A percentile compares a stretch with the other conserved stretches of the same genome.
phyloP scores from a whole-genome alignment of 1,140 invertebrate species.

The Temnothorax longispinosus region DNA sequence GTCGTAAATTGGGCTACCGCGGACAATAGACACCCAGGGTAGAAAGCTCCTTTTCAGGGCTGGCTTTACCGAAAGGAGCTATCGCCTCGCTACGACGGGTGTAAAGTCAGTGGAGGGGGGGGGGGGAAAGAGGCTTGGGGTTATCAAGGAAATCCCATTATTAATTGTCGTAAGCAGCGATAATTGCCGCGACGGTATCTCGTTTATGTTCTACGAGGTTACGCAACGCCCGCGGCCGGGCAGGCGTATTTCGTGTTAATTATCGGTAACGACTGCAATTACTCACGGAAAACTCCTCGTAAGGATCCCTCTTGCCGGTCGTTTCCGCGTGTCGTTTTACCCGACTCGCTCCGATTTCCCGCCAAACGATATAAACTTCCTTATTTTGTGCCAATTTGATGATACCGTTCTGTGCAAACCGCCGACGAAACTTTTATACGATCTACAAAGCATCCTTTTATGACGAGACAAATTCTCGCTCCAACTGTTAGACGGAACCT shows the following conservation, averaged over 20 bases:
- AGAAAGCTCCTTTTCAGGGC: constrained; percentile 62
- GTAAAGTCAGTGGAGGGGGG: background rate
- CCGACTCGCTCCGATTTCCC: constrained; percentile 75
- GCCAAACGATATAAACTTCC: constrained; percentile 55
- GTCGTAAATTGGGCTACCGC: constrained; percentile 67
- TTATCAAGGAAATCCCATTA: constrained; percentile 71
- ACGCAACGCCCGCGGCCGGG: constrained; percentile 75
- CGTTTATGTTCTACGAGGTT: constrained; percentile 75
- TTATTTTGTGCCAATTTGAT: constrained; percentile 45
- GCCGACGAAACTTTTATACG: constrained; percentile 35
- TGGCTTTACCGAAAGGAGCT: constrained; percentile 27
- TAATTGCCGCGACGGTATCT: constrained; percentile 73
- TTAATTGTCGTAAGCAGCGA: constrained; percentile 74
- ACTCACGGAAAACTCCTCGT: constrained; percentile 79
- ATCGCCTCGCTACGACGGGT: constrained; percentile 6
- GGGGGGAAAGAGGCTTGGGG: background rate
- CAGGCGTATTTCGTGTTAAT: constrained; percentile 79
- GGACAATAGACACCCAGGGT: constrained; percentile 51
- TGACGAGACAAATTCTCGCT: constrained; percentile 17
- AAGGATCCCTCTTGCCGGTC: constrained; percentile 71
- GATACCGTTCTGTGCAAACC: constrained; percentile 31
- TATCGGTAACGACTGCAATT: constrained; percentile 84
- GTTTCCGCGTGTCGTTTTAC: constrained; percentile 75
- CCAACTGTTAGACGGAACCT: background rate
- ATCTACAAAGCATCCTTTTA: constrained; percentile 40